These are phyloP conservation scores for Perca flavescens DNA, from an alignment of 2,113 vertebrate genomes.

Conservation along the genomic window DNA sequence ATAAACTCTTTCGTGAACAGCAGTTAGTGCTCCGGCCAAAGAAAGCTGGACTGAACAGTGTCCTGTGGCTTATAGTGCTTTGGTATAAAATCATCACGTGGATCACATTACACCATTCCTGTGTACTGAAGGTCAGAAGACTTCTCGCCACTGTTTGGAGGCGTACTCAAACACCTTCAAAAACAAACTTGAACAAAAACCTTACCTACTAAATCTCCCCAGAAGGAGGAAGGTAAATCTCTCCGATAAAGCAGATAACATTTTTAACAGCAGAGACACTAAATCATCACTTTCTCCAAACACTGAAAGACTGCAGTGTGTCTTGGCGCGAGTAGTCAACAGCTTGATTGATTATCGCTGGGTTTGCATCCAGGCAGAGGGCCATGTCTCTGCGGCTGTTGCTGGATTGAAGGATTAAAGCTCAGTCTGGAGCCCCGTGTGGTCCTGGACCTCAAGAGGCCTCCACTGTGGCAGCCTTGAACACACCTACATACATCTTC, in stretches of 20 bases:
- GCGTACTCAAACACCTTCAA: not conserved
- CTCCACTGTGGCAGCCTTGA: conserved; percentile 3
- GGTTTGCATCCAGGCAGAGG: conserved; percentile 59
- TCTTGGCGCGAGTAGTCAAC: conserved; percentile 46
- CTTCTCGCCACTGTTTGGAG: not conserved
- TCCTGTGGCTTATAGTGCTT: conserved; percentile 17
- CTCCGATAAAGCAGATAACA: conserved; percentile 1
- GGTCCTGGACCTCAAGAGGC: conserved; percentile 38
- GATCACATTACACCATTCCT: conserved; percentile 23
- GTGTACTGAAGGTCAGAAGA: conserved; percentile 11
- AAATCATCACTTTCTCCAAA: conserved; percentile 11
- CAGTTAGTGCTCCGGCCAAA: conserved; percentile 17
- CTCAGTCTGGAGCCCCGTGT: conserved; percentile 52
- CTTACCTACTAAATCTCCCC: no score
- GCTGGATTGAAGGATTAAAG: conserved; percentile 63
- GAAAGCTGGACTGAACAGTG: conserved; percentile 24
- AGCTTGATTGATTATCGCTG: conserved; percentile 70
- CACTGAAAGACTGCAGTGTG: conserved; percentile 14
- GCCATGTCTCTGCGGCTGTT: conserved; percentile 62
- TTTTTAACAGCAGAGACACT: not conserved
- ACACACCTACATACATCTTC: conserved; percentile 53
- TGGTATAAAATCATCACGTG: conserved; percentile 37
- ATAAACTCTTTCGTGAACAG: conserved; percentile 30
- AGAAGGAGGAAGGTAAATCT: no score
- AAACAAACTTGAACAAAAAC: not conserved